phyloP scores from a whole-genome alignment of 2,113 vertebrate genomes.

The Paralichthys olivaceus region DNA sequence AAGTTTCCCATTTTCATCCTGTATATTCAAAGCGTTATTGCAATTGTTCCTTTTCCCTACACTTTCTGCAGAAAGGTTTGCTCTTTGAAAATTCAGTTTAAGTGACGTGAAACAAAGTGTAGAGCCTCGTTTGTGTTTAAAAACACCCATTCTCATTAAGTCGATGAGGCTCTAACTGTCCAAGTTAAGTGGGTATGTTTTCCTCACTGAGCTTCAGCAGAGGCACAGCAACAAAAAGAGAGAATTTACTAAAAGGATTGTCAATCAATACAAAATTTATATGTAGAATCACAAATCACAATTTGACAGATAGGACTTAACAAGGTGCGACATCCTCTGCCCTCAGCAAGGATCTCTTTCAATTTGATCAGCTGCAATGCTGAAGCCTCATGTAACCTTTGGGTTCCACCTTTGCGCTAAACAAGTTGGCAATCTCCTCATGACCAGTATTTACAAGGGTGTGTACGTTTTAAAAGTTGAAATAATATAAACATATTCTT shows the following conservation, averaged over 20 bases:
- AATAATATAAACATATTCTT: not conserved
- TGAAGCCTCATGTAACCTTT: not conserved
- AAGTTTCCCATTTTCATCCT: no score
- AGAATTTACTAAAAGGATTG: not conserved
- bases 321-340: no score
- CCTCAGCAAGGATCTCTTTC: not conserved
- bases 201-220: not conserved
- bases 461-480: not conserved
- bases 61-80: not conserved
- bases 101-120: not conserved
- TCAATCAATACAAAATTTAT: not conserved
- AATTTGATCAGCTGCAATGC: not conserved
- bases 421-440: not conserved
- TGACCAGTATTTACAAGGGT: not conserved
- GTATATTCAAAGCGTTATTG: no score
- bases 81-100: not conserved
- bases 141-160: no score
- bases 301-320: not conserved
- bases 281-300: not conserved
- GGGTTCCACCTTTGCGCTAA: not conserved
- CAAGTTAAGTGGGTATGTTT: no score
- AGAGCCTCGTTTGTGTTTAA: not conserved
- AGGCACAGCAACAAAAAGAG: not conserved
- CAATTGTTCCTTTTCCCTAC: not conserved
- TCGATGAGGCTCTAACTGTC: not conserved